Percentiles rank a stretch among this genome's conserved stretches.
Conservation (phyloP, 1,140 invertebrate species). For the Chironomus striatipennis region DNA sequence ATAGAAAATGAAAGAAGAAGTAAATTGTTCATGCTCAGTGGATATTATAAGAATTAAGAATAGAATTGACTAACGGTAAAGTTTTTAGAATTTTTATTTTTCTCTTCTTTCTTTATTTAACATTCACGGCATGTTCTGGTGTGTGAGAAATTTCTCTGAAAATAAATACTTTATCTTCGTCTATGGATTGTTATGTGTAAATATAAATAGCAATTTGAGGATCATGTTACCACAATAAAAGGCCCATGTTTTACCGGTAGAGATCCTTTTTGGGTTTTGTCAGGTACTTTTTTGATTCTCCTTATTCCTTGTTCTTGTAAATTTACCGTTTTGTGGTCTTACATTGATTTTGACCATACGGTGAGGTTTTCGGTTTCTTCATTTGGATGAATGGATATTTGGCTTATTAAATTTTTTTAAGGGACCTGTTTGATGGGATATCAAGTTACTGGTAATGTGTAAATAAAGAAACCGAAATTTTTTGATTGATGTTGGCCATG, state of each 20-base stretch:
- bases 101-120: too few species aligned
- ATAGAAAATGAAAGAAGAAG: too few species aligned
- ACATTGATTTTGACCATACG: background rate
- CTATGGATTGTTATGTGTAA: background rate
- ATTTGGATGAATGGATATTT: too few species aligned
- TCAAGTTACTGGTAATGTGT: too few species aligned
- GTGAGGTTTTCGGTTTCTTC: background rate
- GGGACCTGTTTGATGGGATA: too few species aligned
- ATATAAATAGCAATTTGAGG: constrained; percentile 9
- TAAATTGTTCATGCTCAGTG: background rate
- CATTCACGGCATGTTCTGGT: background rate
- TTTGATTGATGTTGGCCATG: too few species aligned
- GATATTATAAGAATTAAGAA: background rate
- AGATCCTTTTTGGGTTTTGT: background rate
- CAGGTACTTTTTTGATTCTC: background rate
- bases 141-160: constrained; percentile 1
- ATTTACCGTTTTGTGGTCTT: background rate
- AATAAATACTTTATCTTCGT: background rate
- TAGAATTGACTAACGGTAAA: constrained; percentile 7
- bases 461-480: too few species aligned
- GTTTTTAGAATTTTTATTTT: background rate
- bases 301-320: background rate
- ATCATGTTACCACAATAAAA: background rate
- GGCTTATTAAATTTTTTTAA: too few species aligned
- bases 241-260: background rate